Evolutionary conservation across 2,113 vertebrate genomes (phyloP), one percentile per base, ranked within the genome.

Genomic region (Tricholaema leucomelas): DNA sequence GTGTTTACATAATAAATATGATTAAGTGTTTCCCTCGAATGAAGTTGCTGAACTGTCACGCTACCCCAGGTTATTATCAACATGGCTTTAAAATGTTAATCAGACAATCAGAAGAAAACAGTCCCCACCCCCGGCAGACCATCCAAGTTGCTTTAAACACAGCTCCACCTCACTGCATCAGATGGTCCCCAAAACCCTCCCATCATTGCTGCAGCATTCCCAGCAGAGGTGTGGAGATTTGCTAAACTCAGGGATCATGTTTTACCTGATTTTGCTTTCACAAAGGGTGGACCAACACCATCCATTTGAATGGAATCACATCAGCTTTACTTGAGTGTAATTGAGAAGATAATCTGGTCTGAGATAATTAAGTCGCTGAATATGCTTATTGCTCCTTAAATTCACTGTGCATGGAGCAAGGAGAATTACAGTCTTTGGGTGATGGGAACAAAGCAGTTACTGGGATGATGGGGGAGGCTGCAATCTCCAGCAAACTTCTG

Each of bases 1-100:
- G 95, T 97, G 96, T 97, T 97, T 97, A 97, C 96, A 97, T 97
- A 97, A 97, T 97, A 97, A 97, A 97, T 97, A 97, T 96, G 96
- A 97, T 97, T 97, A 97, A 97, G 96, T 95, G 96, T 97, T 97
- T 97, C 95, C 94, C 94, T 96, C 73, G 87, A 91, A 96, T 94
- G 96, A 95, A 96, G 96, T 94, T 96, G 95, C 96, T 96, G 96
- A 97, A 97, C 95, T 95, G 95, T 97, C 96, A 97, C 15, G 63
- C 94, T 96, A 94, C 89, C 93, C 87, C 89, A 94, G 89, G 94
- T 97, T 96, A 96, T 97, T 97, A 96, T 96, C 94, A 90, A 91
- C 94, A 70, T 81, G 83, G 94, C 88, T 97, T 97, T 95, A 96
- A 95, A 88, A 93, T 92, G 96, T 91, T 97, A 96, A 95, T 96